These are phyloP conservation scores for Mongoloraphidia duomilia DNA, from an alignment of 2,888 invertebrate species.

Conservation along the genomic window DNA sequence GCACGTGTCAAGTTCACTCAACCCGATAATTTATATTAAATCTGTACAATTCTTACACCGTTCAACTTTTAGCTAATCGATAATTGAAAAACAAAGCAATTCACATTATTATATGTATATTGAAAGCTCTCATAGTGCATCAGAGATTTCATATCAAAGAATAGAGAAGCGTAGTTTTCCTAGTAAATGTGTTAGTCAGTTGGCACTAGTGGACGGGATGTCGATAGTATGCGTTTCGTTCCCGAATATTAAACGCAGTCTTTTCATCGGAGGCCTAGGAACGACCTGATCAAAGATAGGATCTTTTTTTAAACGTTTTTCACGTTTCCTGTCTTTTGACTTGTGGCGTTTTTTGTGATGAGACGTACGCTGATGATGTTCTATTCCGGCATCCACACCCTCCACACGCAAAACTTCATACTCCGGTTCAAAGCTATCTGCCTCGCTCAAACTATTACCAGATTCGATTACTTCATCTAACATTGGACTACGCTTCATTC, in stretches of 20 bases:
- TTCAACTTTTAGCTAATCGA: no score
- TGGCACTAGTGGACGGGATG: constrained; percentile 60
- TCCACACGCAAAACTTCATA: constrained; percentile 75
- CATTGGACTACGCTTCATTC: constrained; percentile 77
- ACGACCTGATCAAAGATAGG: constrained; percentile 30
- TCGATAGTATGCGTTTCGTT: constrained; percentile 82
- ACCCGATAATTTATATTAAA: no score
- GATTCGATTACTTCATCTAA: constrained; percentile 73
- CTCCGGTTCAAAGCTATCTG: constrained; percentile 51
- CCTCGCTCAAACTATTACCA: constrained; percentile 50
- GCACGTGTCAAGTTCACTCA: no score
- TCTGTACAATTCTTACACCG: no score
- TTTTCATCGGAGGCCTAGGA: constrained; percentile 63
- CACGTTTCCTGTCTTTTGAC: constrained; percentile 32
- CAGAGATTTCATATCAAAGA: not conserved
- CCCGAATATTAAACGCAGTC: constrained; percentile 74
- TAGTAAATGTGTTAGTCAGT: constrained; percentile 21
- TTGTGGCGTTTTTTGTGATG: constrained; percentile 47
- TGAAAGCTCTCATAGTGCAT: no score
- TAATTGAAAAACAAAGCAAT: no score
- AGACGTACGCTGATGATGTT: constrained; percentile 42
- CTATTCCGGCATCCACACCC: constrained; percentile 51
- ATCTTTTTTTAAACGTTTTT: constrained; percentile 21
- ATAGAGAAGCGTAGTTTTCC: constrained; percentile 9
- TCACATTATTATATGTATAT: no score